Conservation (phyloP, 64 coral and sea anemone genomes). For the Montipora foliosa region DNA sequence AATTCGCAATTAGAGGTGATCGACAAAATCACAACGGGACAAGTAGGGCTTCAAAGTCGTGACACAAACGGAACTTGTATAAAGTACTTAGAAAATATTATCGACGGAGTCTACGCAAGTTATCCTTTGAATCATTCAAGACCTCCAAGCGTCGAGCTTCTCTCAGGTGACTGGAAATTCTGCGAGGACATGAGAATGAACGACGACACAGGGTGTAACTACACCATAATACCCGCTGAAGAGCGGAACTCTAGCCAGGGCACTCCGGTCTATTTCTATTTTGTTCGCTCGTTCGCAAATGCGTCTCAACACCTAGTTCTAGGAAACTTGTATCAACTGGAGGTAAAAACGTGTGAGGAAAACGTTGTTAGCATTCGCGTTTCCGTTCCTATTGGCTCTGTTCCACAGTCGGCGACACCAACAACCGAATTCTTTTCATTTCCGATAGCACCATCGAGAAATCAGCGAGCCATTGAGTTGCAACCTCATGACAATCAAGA, state of each 20-base stretch:
- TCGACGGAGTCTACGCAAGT: neutral
- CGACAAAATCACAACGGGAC: neutral
- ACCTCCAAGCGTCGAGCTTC: neutral
- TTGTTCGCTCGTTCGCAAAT: neutral
- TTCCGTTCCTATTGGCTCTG: neutral
- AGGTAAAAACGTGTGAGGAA: neutral
- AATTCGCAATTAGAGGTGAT: neutral
- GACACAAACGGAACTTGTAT: neutral
- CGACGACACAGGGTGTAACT: neutral
- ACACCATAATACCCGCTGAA: neutral
- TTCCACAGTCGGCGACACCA: neutral
- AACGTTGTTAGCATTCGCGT: neutral
- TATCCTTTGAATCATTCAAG: neutral
- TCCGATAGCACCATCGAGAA: neutral
- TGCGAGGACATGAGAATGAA: neutral
- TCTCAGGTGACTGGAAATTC: neutral
- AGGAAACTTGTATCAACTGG: neutral
- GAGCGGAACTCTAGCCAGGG: neutral
- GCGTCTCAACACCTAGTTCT: neutral
- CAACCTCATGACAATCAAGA: neutral
- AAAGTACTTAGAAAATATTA: neutral
- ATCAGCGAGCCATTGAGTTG: neutral
- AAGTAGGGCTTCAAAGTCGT: neutral
- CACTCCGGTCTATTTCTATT: neutral
- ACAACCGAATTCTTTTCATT: neutral